phyloP scores from a whole-genome alignment of 2,888 invertebrate species.

The Drosophila infuscata region DNA sequence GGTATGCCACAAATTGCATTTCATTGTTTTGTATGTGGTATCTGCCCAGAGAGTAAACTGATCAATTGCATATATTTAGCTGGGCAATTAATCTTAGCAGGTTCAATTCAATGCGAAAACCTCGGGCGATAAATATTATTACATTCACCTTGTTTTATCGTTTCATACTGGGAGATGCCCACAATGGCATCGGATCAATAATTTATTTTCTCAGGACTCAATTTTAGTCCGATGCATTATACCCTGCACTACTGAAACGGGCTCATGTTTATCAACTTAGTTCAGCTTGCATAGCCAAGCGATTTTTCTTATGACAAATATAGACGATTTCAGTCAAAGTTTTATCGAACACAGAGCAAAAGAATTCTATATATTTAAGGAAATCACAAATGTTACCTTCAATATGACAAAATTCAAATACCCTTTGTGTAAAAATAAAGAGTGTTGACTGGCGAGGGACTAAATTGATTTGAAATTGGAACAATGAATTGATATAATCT shows the following conservation, averaged over 20 bases:
- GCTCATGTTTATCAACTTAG: constrained; percentile 1
- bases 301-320: background rate
- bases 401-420: background rate
- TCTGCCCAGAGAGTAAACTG: constrained; percentile 1
- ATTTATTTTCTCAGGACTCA: constrained; percentile 8
- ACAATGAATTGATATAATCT: constrained; percentile 63
- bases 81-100: constrained; percentile 21
- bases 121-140: constrained; percentile 2
- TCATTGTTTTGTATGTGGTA: constrained; percentile 20
- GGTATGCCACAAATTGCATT: constrained; percentile 41
- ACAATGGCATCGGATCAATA: background rate
- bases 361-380: background rate
- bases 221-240: constrained; percentile 1
- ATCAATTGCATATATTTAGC: constrained; percentile 3
- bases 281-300: background rate
- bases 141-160: background rate
- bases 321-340: background rate
- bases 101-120: constrained; percentile 16
- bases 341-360: no score
- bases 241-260: background rate
- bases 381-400: background rate
- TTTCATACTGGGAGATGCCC: background rate
- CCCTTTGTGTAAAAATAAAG: background rate
- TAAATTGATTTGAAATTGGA: constrained; percentile 30
- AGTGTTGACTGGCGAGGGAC: background rate